A percentile compares a stretch with the other conserved stretches of the same genome.
phyloP scores from a whole-genome alignment of 2,797 vertebrate genomes.

The Eurystomus glaucurus region DNA sequence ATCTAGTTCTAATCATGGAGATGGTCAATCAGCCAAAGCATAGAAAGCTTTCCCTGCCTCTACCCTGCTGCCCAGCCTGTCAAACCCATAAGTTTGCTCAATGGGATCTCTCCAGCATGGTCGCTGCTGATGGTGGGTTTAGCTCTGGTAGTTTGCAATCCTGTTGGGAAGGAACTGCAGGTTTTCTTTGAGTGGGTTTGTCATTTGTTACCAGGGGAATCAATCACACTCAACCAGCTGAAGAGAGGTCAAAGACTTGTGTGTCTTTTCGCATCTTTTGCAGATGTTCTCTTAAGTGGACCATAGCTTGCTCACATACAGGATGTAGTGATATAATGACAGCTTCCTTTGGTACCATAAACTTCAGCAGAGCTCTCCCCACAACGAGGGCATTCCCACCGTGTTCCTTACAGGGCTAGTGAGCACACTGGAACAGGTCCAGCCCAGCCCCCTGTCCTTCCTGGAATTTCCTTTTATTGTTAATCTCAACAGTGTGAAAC shows the following conservation, averaged over 20 bases:
- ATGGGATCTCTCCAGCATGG: rapidly evolving
- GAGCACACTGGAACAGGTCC: neutral
- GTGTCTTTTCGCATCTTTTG: conserved; percentile 1
- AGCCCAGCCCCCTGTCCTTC: conserved; percentile 28
- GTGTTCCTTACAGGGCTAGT: neutral
- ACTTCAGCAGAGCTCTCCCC: neutral
- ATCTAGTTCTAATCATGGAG: neutral
- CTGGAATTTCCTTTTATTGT: conserved; percentile 73
- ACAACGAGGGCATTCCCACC: neutral
- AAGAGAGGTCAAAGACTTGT: neutral
- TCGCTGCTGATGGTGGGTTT: neutral
- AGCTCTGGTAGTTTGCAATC: neutral
- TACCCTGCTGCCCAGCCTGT: neutral
- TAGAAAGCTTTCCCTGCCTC: neutral
- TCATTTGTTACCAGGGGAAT: neutral
- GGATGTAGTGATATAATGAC: neutral
- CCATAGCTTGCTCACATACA: neutral
- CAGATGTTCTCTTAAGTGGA: conserved; percentile 36
- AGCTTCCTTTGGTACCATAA: conserved; percentile 44
- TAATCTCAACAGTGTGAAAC: conserved; percentile 12
- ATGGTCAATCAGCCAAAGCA: neutral
- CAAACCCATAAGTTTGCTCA: neutral
- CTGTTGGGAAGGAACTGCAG: neutral
- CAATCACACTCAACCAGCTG: neutral
- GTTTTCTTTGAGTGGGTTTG: neutral